Conservation (phyloP, 1,140 invertebrate species). For the Ylistrum balloti region DNA sequence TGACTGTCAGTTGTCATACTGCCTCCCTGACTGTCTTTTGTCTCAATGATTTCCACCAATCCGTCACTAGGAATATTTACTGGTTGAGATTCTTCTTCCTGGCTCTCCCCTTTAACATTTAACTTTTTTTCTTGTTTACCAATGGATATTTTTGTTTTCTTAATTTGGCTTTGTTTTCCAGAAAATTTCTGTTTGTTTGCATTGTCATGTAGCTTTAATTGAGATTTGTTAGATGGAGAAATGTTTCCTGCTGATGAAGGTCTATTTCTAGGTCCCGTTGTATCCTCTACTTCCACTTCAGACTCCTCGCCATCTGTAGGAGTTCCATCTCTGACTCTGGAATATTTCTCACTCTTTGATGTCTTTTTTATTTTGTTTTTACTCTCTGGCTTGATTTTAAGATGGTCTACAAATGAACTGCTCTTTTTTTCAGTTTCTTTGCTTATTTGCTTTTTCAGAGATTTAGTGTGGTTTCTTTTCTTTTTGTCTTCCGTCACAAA, state of each 20-base stretch:
- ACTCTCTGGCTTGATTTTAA: background rate
- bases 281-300: background rate
- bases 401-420: background rate
- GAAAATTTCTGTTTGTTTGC: background rate
- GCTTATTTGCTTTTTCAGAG: background rate
- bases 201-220: background rate
- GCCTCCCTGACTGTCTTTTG: background rate
- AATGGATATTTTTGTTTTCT: background rate
- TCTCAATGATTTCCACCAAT: too few relatives aligned
- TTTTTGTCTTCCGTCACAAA: background rate
- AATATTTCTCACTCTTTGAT: background rate
- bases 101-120: background rate
- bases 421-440: background rate
- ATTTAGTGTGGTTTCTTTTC: background rate
- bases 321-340: background rate
- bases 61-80: background rate
- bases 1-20: background rate
- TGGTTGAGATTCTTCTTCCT: background rate
- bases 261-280: background rate
- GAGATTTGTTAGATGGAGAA: background rate
- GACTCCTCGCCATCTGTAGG: background rate
- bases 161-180: background rate
- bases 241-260: background rate
- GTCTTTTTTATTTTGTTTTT: background rate
- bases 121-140: slow-evolving; percentile 10